phyloP scores from a whole-genome alignment of 2,113 vertebrate species.

The Cochlearius cochlearius region DNA sequence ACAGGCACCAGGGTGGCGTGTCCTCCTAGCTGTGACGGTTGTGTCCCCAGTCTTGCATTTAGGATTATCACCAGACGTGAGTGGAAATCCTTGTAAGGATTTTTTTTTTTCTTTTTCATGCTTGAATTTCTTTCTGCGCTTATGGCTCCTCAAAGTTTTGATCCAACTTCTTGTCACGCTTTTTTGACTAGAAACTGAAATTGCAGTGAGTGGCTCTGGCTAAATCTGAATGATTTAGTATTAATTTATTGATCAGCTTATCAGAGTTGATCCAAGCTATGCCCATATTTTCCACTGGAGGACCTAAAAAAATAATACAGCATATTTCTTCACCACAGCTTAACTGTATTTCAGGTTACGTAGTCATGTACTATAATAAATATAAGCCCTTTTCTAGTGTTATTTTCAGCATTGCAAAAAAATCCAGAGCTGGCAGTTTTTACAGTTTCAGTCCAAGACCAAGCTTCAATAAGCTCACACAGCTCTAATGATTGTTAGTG shows the following conservation, averaged over 20 bases:
- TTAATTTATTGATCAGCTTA: neutral
- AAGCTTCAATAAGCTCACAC: constrained; percentile 54
- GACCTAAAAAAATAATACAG: neutral
- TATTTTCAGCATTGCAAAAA: neutral
- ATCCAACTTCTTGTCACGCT: neutral
- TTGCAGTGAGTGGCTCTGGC: neutral
- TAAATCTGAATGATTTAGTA: neutral
- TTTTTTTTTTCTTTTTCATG: neutral
- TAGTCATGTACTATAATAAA: neutral
- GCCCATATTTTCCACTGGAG: neutral
- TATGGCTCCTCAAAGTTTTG: neutral
- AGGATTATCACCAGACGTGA: neutral
- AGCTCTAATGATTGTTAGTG: constrained; percentile 65
- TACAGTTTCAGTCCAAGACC: constrained; percentile 24
- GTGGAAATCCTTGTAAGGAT: constrained; percentile 11
- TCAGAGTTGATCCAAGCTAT: neutral
- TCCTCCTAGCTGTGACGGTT: neutral
- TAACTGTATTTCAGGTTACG: neutral
- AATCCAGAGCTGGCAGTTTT: constrained; percentile 14
- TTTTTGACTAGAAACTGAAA: neutral
- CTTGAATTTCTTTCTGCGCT: neutral
- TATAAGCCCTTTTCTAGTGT: neutral
- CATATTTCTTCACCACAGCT: neutral
- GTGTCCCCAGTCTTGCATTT: fast-evolving
- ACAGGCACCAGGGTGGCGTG: fast-evolving